These are phyloP conservation scores for Pygoscelis antarcticus DNA, from an alignment of 2,113 vertebrate genomes.

Conservation along the genomic window DNA sequence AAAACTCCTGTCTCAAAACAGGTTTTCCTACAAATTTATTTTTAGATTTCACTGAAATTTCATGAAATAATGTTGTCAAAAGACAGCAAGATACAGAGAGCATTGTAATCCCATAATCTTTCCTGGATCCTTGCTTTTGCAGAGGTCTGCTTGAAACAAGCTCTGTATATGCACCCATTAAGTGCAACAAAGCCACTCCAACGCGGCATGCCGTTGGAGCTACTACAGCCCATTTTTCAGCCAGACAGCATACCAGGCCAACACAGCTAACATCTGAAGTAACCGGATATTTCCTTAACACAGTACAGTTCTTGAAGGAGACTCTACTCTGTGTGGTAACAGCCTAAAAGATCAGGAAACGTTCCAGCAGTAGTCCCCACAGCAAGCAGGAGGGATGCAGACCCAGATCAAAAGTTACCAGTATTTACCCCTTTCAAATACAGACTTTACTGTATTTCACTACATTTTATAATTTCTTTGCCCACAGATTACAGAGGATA, in stretches of 20 bases:
- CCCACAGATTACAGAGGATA: not conserved
- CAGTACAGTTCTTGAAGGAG: not conserved
- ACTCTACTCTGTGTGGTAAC: not conserved
- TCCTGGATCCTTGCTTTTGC: not conserved
- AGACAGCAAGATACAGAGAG: not conserved
- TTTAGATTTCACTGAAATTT: not conserved
- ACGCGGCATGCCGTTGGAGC: rapidly evolving
- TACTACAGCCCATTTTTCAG: not conserved
- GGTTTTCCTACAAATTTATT: not conserved
- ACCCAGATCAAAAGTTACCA: not conserved
- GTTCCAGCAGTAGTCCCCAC: not conserved
- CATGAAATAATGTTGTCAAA: not conserved
- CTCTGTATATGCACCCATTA: not conserved
- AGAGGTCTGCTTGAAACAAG: not conserved
- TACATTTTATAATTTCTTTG: not conserved
- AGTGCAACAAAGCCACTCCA: not conserved
- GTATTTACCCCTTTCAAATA: not conserved
- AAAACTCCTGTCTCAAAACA: not conserved
- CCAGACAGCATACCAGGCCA: not conserved
- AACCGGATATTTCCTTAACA: not conserved
- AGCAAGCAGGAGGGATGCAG: not conserved
- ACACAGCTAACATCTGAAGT: not conserved
- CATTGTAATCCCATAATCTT: not conserved
- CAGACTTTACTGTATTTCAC: not conserved
- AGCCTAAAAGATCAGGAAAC: not conserved